Base-by-base conservation (phyloP, 2,113 vertebrate genomes). In the Onychostoma macrolepis region DNA sequence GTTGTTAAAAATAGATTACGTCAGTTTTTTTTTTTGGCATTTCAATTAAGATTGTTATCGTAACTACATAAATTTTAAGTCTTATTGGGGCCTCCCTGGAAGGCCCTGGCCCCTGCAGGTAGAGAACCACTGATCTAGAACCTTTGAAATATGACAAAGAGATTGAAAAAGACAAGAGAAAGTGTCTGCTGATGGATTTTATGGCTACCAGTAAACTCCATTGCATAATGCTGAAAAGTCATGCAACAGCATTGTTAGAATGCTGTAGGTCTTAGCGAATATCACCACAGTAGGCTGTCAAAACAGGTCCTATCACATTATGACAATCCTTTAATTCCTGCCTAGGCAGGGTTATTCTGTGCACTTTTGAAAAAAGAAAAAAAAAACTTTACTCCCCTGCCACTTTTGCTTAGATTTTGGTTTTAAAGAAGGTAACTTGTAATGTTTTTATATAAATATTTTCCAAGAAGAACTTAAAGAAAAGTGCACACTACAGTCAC, bases 231-330 rank as follows among this genome's bases (percentile, higher is more conserved):
- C 67, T 6, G 12, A 67, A 80, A 85, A 45, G 36, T 43, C 33
- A 82, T 33, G 53, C 43, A 56, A 56, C 80, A 74, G 26, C 61
- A 50, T 89, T 50, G 82, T 80, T 80, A 33, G 65, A 86, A 91
- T 87, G 89, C 88, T 90, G 69, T 79, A 84, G 36, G 80, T 90
- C 87, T 92, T 92, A 91, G 80, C 90, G n/a, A 85, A 82, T 75
- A 84, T 84, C 58, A n/a, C 45, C 21, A 38, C 86, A 88, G 58
- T 85, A 81, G 43, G 81, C 80, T 67, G 71, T 80, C 67, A 84
- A 78, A 53, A 43, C 48, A 69, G 65, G 63, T 63, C 43, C 80
- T 72, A 41, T 85, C 86, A 80, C 85, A 92, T 81, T 88, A 91
- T 85, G 11, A 81, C 89, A 93, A 88, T 87, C 69, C 76, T 79